These are phyloP conservation scores for Gallinago undulata DNA, from an alignment of 2,113 vertebrate species.

Conservation along the genomic window DNA sequence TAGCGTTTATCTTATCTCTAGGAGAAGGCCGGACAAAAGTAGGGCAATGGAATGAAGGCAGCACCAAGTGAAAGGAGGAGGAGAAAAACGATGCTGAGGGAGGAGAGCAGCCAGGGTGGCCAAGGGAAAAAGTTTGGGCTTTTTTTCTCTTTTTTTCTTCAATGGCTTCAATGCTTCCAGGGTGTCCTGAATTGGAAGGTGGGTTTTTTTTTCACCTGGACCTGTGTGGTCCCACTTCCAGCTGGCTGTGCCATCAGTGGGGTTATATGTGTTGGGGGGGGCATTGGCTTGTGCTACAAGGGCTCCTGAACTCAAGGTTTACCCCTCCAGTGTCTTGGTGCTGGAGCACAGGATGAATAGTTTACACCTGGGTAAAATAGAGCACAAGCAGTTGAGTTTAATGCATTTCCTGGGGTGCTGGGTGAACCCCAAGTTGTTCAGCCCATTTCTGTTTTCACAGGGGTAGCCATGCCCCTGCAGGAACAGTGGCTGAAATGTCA, in stretches of 20 bases:
- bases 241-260: not conserved
- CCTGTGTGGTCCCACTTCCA: not conserved
- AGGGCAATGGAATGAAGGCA: constrained; percentile 50
- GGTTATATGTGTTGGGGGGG: not conserved
- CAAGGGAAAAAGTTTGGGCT: not conserved
- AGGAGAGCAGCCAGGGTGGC: not conserved
- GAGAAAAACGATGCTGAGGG: not conserved
- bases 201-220: not conserved
- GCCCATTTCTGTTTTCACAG: not conserved
- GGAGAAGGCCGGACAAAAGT: constrained; percentile 64
- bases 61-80: not conserved
- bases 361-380: not conserved
- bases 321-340: fast-evolving
- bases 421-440: not conserved
- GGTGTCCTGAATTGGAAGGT: not conserved
- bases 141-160: fast-evolving
- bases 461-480: not conserved
- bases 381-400: not conserved
- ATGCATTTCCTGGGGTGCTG: fast-evolving
- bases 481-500: not conserved
- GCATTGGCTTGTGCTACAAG: not conserved
- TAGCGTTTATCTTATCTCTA: constrained; percentile 64
- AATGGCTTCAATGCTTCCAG: not conserved
- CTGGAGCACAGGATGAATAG: not conserved
- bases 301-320: fast-evolving